These are phyloP conservation scores for Pachycephala philippinensis DNA, from an alignment of 2,113 vertebrate species.

Conservation along the genomic window DNA sequence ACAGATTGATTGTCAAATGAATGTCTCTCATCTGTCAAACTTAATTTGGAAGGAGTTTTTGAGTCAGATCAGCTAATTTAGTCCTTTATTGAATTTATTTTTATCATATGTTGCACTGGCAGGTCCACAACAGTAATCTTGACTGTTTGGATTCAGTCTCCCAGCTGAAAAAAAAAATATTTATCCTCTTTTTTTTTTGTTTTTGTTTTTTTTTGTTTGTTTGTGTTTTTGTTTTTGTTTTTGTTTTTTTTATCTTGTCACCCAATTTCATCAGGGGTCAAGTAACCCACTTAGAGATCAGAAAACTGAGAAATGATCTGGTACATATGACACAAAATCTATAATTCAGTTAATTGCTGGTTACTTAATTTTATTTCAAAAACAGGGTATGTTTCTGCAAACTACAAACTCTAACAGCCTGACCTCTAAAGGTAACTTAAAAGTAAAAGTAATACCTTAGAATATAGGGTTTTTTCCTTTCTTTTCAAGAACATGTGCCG, in stretches of 20 bases:
- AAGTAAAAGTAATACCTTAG: not conserved
- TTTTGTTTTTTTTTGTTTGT: not conserved
- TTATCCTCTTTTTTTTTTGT: not conserved
- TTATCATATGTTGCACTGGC: not conserved
- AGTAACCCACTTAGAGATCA: not conserved
- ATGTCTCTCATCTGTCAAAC: not conserved
- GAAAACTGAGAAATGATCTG: not conserved
- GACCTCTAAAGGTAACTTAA: not conserved
- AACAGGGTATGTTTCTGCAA: not conserved
- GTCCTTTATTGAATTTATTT: not conserved
- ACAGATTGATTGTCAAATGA: not conserved
- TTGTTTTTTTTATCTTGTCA: not conserved
- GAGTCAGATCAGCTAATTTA: not conserved
- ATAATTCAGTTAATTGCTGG: not conserved
- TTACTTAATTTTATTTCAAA: not conserved
- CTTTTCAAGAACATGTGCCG: rapidly evolving
- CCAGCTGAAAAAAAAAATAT: not conserved
- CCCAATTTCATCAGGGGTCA: not conserved
- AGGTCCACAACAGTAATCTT: not conserved
- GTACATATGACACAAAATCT: not conserved
- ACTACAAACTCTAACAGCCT: not conserved
- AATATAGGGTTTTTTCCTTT: no score
- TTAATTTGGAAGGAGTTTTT: not conserved
- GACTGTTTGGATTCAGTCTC: not conserved
- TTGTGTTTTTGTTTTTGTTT: no score